Evolutionary conservation across 2,888 invertebrate species (phyloP), one percentile per base, ranked within the genome.

Genomic region (Thecophora atra): DNA sequence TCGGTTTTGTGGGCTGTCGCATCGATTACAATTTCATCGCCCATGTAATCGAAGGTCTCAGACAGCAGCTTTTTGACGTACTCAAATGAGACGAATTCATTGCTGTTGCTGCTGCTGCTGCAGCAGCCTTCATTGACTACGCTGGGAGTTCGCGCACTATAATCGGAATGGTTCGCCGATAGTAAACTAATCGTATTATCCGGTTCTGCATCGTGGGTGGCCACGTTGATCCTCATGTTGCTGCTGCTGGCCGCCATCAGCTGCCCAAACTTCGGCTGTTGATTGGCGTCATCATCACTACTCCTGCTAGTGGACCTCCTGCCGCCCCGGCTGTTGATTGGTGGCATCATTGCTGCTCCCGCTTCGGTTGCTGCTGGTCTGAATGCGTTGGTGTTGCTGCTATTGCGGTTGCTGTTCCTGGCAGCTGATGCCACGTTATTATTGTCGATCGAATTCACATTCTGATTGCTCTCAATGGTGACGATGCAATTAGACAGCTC

Each of bases 401-500:
- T 73, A 73, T 54, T 37, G 58, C 17, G 56, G 56, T 62, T 73
- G 71, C 71, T 64, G 51, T 8, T 69, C 70, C 74, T 54, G 21
- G 54, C 66, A 7, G 72, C 73, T 74, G 74, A 60, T 70, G 54
- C 44, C 47, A 28, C 70, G 37, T 75, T 74, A 71, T 76, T 75
- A 72, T 72, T 77, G 70, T 76, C 78, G 76, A 78, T 78, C 70
- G 78, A 77, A 76, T 77, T 78, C 76, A 77, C 80, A 68, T 77
- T 81, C 77, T 81, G 85, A 79, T 79, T 83, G 79, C 77, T 79
- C 72, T 86, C 85, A 78, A 85, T 86, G 80, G 85, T 86, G 77
- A 85, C 86, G 79, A 87, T 86, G 81, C 87, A 87, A 83, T 86
- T 86, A 78, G 87, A 85, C 82, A 87, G 82, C 82, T 87, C 87